These are phyloP conservation scores for Campylomormyrus tamandua DNA, from an alignment of 2,113 vertebrate genomes.

Conservation along the genomic window DNA sequence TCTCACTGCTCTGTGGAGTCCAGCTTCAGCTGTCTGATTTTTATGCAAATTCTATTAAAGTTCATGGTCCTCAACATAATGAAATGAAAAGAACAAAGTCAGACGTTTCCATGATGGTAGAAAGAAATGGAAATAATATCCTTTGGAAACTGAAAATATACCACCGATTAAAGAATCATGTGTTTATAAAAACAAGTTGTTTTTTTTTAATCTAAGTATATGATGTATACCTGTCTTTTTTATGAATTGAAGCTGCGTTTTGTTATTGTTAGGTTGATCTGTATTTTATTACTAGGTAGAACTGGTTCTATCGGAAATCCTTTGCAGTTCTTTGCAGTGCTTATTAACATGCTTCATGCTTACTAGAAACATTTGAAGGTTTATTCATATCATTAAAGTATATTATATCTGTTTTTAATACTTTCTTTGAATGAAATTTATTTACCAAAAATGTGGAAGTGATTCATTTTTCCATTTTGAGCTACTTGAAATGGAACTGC, in stretches of 20 bases:
- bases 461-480: neutral
- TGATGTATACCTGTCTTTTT: neutral
- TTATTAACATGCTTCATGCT: neutral
- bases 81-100: slow-evolving; percentile 71
- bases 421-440: neutral
- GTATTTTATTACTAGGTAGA: neutral
- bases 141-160: neutral
- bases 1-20: slow-evolving; percentile 71
- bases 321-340: neutral
- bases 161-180: neutral
- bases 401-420: neutral
- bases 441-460: neutral
- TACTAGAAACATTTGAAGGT: neutral
- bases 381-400: neutral
- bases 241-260: neutral
- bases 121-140: slow-evolving; percentile 44
- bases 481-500: neutral
- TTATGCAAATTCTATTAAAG: slow-evolving; percentile 84
- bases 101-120: slow-evolving; percentile 70
- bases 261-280: neutral
- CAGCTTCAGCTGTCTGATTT: slow-evolving; percentile 66
- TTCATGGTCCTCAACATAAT: slow-evolving; percentile 68
- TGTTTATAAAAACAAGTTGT: neutral
- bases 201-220: neutral
- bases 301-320: neutral